Base-by-base conservation (phyloP, 2,888 invertebrate species). In the Ennomos fuscantarius region DNA sequence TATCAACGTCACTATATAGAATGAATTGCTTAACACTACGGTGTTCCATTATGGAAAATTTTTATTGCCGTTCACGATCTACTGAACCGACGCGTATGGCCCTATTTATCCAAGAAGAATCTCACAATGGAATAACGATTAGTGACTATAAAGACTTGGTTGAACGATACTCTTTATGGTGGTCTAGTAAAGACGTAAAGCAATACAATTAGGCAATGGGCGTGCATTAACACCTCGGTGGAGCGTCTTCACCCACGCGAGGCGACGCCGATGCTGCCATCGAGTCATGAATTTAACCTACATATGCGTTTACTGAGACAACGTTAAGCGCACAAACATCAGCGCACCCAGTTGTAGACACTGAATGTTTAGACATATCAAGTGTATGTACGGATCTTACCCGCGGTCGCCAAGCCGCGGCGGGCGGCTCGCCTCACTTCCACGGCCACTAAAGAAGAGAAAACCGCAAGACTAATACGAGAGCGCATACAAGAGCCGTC, bases 171-270 rank as follows among this genome's bases (percentile, higher is more conserved):
- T 79, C 78, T 86, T 86, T 86, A 89, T 84, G 84, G 81, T 80
- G 76, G 81, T 80, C 84, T 74, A 82, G 60, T 65, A 56, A 56
- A 61, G 60, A 61, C 81, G 82, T 84, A 89, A 87, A 87, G 87
- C 74, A 86, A 87, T 86, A 90, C 89, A 87, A 89, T 90, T 89
- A 89, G 84, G 89, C 88, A 88, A 90, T 86, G 82, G 83, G 80
- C 81, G 77, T 87, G 78, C 89, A 90, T 91, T 90, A 91, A 86
- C 89, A 90, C 90, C 87, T 90, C 78, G 78, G 71, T 74, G 76
- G 80, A 77, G 78, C 77, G 66, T 76, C 74, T 68, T 80, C 86
- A 77, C 90, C 91, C 88, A 89, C 90, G 82, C 83, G 69, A 78
- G 75, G 74, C 74, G 66, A 71, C 74, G 76, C 72, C 71, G 68